Evolutionary conservation across 1,140 invertebrate species (phyloP).

Genomic region (Zaprionus nigranus): DNA sequence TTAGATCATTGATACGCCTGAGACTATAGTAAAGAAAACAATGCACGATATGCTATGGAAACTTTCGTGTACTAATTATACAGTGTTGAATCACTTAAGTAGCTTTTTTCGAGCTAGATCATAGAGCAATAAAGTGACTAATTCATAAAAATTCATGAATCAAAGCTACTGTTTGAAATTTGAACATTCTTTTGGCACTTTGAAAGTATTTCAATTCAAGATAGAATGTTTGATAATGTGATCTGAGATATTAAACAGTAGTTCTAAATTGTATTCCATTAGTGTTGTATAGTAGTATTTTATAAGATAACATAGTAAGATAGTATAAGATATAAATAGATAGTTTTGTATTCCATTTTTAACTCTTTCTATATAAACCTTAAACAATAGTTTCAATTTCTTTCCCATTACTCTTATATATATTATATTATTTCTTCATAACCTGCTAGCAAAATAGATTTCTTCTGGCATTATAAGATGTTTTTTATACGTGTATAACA

Average conservation of each 20-base stretch:
- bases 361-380: not conserved
- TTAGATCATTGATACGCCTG: not conserved
- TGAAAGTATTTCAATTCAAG: not conserved
- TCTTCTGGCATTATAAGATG: not conserved
- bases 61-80: conserved; percentile 8
- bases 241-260: too few species aligned
- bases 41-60: not conserved
- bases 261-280: too few species aligned
- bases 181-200: conserved; percentile 2
- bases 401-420: too few species aligned
- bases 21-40: not conserved
- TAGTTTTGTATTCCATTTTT: too few species aligned
- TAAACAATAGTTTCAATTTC: too few species aligned
- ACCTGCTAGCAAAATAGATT: too few species aligned
- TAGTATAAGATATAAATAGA: too few species aligned
- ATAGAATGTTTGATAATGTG: too few species aligned
- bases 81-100: conserved; percentile 1
- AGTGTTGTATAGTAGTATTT: too few species aligned
- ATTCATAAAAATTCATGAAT: not conserved
- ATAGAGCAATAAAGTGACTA: not conserved
- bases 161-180: not conserved
- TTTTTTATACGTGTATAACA: not conserved
- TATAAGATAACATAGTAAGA: too few species aligned
- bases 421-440: too few species aligned
- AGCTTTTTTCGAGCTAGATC: conserved; percentile 5